A percentile compares a stretch with the other conserved stretches of the same genome.
phyloP scores from a whole-genome alignment of 2,888 invertebrate genomes.

The Apotomis betuletana region DNA sequence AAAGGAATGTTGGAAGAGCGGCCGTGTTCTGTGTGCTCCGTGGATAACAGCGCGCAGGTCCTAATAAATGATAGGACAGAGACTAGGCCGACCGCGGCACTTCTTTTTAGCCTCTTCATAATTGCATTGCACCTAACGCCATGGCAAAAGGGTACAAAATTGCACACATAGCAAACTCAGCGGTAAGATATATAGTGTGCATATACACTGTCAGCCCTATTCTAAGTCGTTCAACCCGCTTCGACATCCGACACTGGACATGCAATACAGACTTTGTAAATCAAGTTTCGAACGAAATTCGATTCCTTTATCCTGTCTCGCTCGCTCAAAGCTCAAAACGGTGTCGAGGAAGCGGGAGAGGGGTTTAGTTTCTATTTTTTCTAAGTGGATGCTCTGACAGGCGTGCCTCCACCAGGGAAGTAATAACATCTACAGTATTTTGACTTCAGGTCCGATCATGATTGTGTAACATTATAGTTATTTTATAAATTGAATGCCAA shows the following conservation, averaged over 20 bases:
- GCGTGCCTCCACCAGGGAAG: neutral
- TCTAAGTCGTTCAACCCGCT: constrained; percentile 3
- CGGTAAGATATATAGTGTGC: neutral
- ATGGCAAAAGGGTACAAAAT: neutral
- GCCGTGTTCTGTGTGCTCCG: too few species aligned
- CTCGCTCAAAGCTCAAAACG: neutral
- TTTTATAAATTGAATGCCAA: too few species aligned
- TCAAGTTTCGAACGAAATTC: constrained; percentile 22
- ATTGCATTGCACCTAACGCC: neutral
- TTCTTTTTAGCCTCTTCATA: too few species aligned
- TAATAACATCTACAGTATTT: neutral
- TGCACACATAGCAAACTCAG: neutral
- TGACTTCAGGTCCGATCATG: neutral
- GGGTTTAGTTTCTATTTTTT: constrained; percentile 21
- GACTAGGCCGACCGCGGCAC: too few species aligned
- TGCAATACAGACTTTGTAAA: constrained; percentile 14
- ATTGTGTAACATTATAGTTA: too few species aligned
- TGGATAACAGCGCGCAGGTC: too few species aligned
- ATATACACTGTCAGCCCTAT: neutral
- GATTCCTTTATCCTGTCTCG: constrained; percentile 1
- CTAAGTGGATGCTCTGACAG: constrained; percentile 10
- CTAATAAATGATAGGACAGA: too few species aligned
- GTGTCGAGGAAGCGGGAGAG: neutral
- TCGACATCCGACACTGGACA: constrained; percentile 11
- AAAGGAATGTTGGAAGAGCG: too few species aligned